phyloP scores from a whole-genome alignment of 2,797 vertebrate genomes.

The Pseudotriccus pelzelni region DNA sequence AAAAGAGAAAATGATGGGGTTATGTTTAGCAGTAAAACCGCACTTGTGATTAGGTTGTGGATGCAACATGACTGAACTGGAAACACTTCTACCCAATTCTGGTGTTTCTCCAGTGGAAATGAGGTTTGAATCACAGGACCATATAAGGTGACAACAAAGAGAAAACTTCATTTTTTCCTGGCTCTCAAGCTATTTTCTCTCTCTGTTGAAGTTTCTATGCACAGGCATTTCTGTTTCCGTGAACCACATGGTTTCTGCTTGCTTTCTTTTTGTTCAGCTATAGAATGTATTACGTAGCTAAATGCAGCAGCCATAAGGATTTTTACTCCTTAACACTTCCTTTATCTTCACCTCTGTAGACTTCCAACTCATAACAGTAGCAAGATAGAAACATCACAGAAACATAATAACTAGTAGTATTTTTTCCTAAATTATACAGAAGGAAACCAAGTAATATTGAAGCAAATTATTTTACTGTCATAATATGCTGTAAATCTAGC shows the following conservation, averaged over 20 bases:
- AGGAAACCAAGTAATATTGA: neutral
- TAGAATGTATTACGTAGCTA: neutral
- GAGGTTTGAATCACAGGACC: neutral
- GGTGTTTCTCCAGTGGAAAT: constrained; percentile 24
- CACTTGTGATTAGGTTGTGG: neutral
- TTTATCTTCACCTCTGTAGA: neutral
- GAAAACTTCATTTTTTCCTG: neutral
- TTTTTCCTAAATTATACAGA: neutral
- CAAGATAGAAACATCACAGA: neutral
- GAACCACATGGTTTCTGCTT: neutral
- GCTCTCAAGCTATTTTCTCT: neutral
- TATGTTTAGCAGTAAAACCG: neutral
- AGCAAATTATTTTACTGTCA: neutral
- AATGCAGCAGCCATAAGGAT: neutral
- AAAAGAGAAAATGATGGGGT: neutral
- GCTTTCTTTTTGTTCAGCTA: neutral
- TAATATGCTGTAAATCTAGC: neutral
- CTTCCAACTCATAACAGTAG: neutral
- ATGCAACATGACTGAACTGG: neutral
- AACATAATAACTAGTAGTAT: neutral
- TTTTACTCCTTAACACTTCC: neutral
- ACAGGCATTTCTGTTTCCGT: neutral
- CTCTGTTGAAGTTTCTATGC: neutral
- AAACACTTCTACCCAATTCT: constrained; percentile 16
- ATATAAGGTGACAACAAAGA: neutral